These are phyloP conservation scores for Lasaia peninsularis DNA, from an alignment of 1,140 invertebrate genomes.

Conservation along the genomic window DNA sequence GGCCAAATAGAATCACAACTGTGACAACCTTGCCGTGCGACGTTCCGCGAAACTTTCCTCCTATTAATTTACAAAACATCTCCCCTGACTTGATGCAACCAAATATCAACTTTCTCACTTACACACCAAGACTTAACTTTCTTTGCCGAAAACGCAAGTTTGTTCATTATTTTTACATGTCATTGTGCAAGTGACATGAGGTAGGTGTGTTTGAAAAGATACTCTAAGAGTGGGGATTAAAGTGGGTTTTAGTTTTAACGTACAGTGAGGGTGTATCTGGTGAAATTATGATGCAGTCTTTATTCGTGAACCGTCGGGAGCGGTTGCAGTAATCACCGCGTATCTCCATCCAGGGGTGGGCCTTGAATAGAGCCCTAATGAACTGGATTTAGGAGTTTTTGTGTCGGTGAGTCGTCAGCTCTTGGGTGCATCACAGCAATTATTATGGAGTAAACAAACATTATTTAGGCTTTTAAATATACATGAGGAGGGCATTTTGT, in stretches of 20 bases:
- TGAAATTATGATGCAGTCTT: conserved; percentile 78
- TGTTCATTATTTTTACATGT: conserved; percentile 78
- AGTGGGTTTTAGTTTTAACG: conserved; percentile 46
- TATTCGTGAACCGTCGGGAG: conserved; percentile 77
- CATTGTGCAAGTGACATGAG: conserved; percentile 72
- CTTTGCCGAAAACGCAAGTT: conserved; percentile 51
- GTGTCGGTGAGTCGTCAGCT: conserved; percentile 70
- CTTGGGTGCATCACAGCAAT: conserved; percentile 69
- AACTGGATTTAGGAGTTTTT: conserved; percentile 77
- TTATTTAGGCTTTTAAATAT: conserved; percentile 26
- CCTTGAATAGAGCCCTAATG: conserved; percentile 75
- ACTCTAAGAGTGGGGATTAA: conserved; percentile 48
- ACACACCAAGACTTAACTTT: conserved; percentile 49
- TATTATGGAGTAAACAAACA: conserved; percentile 71
- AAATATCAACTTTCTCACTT: conserved; percentile 43
- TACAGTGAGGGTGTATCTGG: conserved; percentile 63
- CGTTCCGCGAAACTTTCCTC: conserved; percentile 72
- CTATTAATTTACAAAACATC: conserved; percentile 76
- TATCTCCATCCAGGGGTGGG: conserved; percentile 75
- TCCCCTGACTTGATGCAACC: conserved; percentile 35
- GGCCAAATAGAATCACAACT: conserved; percentile 76
- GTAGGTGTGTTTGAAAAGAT: conserved; percentile 34
- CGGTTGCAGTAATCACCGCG: conserved; percentile 77
- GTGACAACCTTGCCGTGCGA: conserved; percentile 71
- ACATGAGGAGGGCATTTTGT: conserved; percentile 34